Evolutionary conservation across 2,113 vertebrate species (phyloP), one percentile per base, ranked within the genome.

Genomic region (Myotis lucifugus): DNA sequence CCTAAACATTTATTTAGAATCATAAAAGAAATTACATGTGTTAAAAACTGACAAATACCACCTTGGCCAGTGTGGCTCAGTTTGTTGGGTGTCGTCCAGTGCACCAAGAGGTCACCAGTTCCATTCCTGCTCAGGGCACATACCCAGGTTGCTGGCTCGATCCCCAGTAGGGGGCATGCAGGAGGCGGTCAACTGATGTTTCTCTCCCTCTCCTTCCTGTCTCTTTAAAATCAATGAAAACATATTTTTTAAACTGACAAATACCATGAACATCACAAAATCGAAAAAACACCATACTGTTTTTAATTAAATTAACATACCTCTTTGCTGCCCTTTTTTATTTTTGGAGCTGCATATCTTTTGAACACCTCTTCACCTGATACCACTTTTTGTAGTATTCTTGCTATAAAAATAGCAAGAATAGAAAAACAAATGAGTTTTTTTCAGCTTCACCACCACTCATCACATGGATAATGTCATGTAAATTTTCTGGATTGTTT

Each of bases 311-410:
- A 93, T 67, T 56, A 66, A 52, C 8, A 69, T 21, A 90, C 19
- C 23, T 66, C 79, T 48, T 42, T 66, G 69, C n/a, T 90, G 74
- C 32, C n/a, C 21, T 76, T 70, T 54, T 66, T 59, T 18, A 85
- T 84, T 59, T 59, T 77, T 18, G n/a, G 73, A 23, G 25, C 25
- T 67, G 14, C 25, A 79, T 61, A 69, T 73, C 72, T 59, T 78
- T 88, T 91, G 69, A 84, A 77, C 11, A 88, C 77, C 74, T 86
- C 56, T 95, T 74, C 40, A 90, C 69, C 66, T 13, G 32, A 74
- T 29, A 82, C 34, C 25, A 56, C 17, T 42, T 76, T 82, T 87
- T 93, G 37, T 18, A 27, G 14, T 93, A 66, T n/a, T n/a, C n/a
- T n/a, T n/a, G n/a, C n/a, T n/a, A n/a, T n/a, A n/a, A n/a, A n/a